These are phyloP conservation scores for Folsomia manolachei DNA, from an alignment of 2,888 invertebrate species.

Conservation along the genomic window DNA sequence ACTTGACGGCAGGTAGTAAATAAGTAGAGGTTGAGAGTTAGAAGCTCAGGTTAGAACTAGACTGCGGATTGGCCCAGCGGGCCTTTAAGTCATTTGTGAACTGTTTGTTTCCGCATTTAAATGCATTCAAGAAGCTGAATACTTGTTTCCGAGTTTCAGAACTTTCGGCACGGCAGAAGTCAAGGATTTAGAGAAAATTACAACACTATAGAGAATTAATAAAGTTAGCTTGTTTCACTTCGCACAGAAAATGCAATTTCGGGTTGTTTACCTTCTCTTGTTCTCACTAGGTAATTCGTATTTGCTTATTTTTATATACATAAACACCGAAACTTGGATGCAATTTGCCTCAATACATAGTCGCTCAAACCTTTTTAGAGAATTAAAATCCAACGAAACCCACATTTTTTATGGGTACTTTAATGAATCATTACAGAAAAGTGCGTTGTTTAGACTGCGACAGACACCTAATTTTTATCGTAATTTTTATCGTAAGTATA, in stretches of 20 bases:
- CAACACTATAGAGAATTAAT: not conserved
- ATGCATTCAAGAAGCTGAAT: too few relatives aligned
- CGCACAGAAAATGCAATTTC: not conserved
- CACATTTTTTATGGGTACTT: too few relatives aligned
- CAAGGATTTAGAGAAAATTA: not conserved
- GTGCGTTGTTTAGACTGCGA: too few relatives aligned
- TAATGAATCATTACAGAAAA: too few relatives aligned
- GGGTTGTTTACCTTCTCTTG: not conserved
- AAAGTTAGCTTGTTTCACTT: not conserved
- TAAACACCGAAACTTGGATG: too few relatives aligned
- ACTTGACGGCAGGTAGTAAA: not conserved
- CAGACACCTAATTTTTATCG: too few relatives aligned
- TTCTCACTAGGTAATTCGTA: not conserved
- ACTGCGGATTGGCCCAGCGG: not conserved
- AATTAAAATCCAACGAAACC: too few relatives aligned
- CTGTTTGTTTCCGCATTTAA: not conserved
- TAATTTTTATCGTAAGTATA: too few relatives aligned
- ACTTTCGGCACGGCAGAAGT: not conserved
- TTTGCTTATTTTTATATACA: too few relatives aligned
- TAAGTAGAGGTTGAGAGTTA: not conserved
- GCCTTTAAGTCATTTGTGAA: not conserved
- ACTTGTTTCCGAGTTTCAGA: not conserved
- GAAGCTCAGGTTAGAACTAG: not conserved
- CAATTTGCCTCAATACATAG: too few relatives aligned
- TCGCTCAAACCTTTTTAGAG: too few relatives aligned